phyloP scores from a whole-genome alignment of 2,113 vertebrate species.

The Myiopsitta monachus region DNA sequence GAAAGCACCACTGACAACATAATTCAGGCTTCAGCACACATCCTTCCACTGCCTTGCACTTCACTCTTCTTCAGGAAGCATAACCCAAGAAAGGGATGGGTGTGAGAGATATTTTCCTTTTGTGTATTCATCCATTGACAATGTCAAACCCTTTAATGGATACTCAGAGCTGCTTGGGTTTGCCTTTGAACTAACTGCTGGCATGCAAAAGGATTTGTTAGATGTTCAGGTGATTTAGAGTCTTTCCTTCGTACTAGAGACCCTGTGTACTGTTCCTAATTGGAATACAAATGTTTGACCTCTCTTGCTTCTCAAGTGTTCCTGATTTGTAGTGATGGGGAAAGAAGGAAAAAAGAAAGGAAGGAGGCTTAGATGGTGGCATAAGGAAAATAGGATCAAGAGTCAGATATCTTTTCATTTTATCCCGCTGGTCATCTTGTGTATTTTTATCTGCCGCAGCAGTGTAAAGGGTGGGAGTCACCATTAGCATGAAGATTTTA shows the following conservation, averaged over 20 bases:
- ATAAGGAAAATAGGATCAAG: background rate
- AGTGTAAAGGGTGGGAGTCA: background rate
- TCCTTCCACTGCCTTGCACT: background rate
- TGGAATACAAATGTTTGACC: background rate
- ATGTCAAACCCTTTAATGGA: background rate
- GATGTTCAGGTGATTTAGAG: background rate
- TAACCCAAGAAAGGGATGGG: background rate
- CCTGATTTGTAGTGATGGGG: background rate
- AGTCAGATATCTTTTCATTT: background rate
- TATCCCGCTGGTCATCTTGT: fast-evolving
- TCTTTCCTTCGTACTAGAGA: background rate
- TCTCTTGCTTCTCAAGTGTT: background rate
- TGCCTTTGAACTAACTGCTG: background rate
- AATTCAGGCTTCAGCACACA: background rate
- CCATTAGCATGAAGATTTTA: background rate
- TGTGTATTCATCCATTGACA: background rate
- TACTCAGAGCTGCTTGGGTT: background rate
- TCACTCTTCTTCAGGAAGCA: background rate
- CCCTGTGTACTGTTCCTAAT: background rate
- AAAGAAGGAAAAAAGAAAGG: background rate
- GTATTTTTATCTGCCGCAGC: background rate
- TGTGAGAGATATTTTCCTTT: background rate
- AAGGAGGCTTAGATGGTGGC: background rate
- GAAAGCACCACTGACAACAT: background rate
- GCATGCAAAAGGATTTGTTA: background rate